Conservation (phyloP, 1,140 invertebrate species). For the Drosophila sulfurigaster region DNA sequence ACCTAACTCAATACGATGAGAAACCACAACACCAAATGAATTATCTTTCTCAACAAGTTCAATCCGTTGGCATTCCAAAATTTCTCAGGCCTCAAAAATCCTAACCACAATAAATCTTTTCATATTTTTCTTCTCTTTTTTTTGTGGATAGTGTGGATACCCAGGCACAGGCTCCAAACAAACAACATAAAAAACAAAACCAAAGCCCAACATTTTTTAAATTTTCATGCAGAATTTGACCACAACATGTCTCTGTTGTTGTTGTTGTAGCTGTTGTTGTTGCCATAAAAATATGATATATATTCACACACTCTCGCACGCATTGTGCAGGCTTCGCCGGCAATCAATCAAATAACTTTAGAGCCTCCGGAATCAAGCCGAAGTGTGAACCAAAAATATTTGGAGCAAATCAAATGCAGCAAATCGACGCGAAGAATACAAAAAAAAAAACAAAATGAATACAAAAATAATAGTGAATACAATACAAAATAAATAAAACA, state of each 20-base stretch:
- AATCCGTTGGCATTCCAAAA: conserved; percentile 40
- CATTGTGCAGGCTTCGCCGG: conserved; percentile 43
- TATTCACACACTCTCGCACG: conserved; percentile 72
- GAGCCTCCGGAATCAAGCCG: conserved; percentile 58
- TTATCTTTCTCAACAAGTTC: conserved; percentile 47
- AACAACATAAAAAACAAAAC: conserved; percentile 24
- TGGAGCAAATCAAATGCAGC: conserved; percentile 77
- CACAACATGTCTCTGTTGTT: conserved; percentile 60
- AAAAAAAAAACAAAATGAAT: conserved; percentile 28
- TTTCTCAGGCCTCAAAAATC: conserved; percentile 54
- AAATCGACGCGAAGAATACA: conserved; percentile 21
- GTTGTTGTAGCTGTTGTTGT: conserved; percentile 39
- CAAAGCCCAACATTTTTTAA: conserved; percentile 56
- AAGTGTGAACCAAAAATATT: conserved; percentile 78
- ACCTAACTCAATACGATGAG: background rate
- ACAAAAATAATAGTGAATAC: background rate
- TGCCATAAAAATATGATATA: conserved; percentile 80
- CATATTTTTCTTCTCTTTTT: conserved; percentile 23
- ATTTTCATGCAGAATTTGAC: conserved; percentile 75
- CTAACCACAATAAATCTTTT: conserved; percentile 68
- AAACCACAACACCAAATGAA: conserved; percentile 19
- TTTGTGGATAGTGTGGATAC: conserved; percentile 6
- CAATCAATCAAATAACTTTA: conserved; percentile 78
- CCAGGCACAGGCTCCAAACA: conserved; percentile 24
- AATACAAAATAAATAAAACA: conserved; percentile 25